These are phyloP conservation scores for Dryas iulia DNA, from an alignment of 1,140 invertebrate species.

Conservation along the genomic window DNA sequence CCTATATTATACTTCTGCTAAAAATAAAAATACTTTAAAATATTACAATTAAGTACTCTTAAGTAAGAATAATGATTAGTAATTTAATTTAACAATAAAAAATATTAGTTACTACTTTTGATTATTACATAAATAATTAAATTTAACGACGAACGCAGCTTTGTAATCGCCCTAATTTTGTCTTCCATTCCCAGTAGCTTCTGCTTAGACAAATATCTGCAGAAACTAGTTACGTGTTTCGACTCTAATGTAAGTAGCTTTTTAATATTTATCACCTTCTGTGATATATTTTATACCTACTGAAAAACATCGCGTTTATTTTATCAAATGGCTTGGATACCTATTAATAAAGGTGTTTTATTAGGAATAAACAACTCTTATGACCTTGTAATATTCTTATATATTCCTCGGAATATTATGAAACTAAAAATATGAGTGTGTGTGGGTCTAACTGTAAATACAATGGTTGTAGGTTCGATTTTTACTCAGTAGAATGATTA, in stretches of 20 bases:
- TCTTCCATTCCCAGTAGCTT: slow-evolving; percentile 58
- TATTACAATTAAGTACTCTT: too few species aligned
- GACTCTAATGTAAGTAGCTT: slow-evolving; percentile 64
- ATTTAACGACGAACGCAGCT: slow-evolving; percentile 15
- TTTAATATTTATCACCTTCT: slow-evolving; percentile 71
- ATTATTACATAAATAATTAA: background rate
- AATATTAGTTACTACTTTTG: too few species aligned
- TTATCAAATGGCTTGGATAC: background rate
- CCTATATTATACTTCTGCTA: too few species aligned
- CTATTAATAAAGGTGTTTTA: background rate
- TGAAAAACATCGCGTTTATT: slow-evolving; percentile 8
- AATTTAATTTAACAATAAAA: too few species aligned
- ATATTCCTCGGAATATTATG: too few species aligned
- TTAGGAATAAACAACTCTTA: background rate
- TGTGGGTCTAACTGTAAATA: too few species aligned
- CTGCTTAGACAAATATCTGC: slow-evolving; percentile 75
- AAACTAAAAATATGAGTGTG: too few species aligned
- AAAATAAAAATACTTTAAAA: too few species aligned
- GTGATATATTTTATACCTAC: slow-evolving; percentile 39
- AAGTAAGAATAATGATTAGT: too few species aligned
- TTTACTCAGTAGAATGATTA: too few species aligned
- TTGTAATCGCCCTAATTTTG: slow-evolving; percentile 35
- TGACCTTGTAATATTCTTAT: background rate
- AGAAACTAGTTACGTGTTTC: slow-evolving; percentile 74
- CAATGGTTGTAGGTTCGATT: too few species aligned